Conservation (phyloP, 1,140 invertebrate species). For the Reticulitermes speratus region DNA sequence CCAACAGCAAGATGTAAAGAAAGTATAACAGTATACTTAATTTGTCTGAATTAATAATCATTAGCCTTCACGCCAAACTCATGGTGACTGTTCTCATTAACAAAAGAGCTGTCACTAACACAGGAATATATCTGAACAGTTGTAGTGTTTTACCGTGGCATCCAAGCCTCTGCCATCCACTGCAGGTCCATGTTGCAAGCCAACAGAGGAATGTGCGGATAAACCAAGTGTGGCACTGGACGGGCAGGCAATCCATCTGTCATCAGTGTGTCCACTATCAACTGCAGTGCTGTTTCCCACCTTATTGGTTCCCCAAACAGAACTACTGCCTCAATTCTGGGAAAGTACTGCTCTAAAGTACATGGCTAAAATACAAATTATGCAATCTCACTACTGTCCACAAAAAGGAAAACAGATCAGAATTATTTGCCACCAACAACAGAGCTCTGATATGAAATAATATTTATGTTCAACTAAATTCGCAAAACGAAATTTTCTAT, state of each 20-base stretch:
- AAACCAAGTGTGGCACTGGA: conserved; percentile 48
- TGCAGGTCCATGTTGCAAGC: conserved; percentile 71
- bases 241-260: conserved; percentile 58
- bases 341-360: conserved; percentile 54
- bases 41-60: too few relatives aligned
- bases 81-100: not conserved
- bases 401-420: not conserved
- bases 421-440: not conserved
- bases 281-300: conserved; percentile 64
- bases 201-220: conserved; percentile 65
- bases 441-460: not conserved
- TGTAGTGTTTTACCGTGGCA: conserved; percentile 52
- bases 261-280: conserved; percentile 67
- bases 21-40: too few relatives aligned
- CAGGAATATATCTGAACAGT: not conserved
- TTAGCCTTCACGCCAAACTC: too few relatives aligned
- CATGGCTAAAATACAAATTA: conserved; percentile 45
- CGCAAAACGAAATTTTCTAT: not conserved
- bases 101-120: not conserved
- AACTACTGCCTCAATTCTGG: conserved; percentile 57
- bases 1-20: too few relatives aligned
- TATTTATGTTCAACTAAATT: not conserved
- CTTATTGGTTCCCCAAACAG: conserved; percentile 63
- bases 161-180: conserved; percentile 66
- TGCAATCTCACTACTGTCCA: not conserved